Base-by-base conservation (phyloP, 2,888 invertebrate genomes). In the Zootermopsis nevadensis region DNA sequence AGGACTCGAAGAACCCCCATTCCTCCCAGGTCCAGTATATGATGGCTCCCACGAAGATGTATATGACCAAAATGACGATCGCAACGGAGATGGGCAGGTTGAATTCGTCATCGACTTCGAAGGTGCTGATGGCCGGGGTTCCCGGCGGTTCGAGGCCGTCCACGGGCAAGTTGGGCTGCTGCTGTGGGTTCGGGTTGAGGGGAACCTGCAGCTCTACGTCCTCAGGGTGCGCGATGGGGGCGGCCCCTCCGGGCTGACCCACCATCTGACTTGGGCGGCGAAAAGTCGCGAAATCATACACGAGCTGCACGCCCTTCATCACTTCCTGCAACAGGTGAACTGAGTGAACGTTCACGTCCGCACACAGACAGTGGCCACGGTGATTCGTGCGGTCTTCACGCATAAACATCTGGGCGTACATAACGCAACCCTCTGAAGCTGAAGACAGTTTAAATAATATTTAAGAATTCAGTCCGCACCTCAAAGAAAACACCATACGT, bases 81-180 rank as follows among this genome's bases (percentile, higher is more conserved):
- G 98, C 98, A 0, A 99, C 93, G 0, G 96, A 95, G 55, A 98
- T 95, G 0, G 99, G 99, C 82, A 99, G 90, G 89, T 99, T 98
- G 89, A 99, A 99, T 88, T 98, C 97, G 87, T 98, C 98, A 88
- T 96, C 97, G 82, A 97, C 94, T 88, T 94, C 95, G 86, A 94
- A 96, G 3, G 93, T 91, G 55, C 95, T 95, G 77, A 95, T 93
- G 0, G 95, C 95, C 66, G 96, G 96, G 0, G 96, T 96, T 88
- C 88, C 90, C 89, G 8, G 88, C 72, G 90, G 90, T 90, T 86
- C 87, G 88, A 22, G 89, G 67, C 85, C 82, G 77, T 83, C 76
- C 72, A 30, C 87, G 87, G 55, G 89, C 89, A 80, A 38, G 82
- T 19, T 87, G 83, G 85, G 86, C 74, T 80, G 83, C 85, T 90